phyloP scores from a whole-genome alignment of 2,113 vertebrate genomes.

The Chauna torquata region DNA sequence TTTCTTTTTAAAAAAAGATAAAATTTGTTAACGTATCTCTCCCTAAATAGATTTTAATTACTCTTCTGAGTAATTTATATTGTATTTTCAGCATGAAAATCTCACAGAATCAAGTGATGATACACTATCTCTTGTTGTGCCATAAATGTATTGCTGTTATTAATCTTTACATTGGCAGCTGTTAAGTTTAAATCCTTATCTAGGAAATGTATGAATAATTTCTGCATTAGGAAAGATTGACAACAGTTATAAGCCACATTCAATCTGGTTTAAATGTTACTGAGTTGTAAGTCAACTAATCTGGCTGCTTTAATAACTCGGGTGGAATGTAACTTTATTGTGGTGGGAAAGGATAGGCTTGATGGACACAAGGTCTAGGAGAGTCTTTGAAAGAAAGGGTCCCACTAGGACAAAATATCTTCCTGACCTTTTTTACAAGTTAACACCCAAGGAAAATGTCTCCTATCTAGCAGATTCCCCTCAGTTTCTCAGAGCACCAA shows the following conservation, averaged over 20 bases:
- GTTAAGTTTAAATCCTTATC: constrained; percentile 11
- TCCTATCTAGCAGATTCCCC: background rate
- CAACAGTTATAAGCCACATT: background rate
- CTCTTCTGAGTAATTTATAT: background rate
- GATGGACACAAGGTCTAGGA: background rate
- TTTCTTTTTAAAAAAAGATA: background rate
- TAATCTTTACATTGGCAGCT: constrained; percentile 23
- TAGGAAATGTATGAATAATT: background rate
- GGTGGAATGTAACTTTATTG: background rate
- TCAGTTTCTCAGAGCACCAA: background rate
- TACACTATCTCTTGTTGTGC: background rate
- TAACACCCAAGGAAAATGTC: background rate
- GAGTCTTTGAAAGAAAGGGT: background rate
- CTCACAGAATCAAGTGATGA: background rate
- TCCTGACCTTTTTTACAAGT: background rate
- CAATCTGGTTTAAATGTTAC: background rate
- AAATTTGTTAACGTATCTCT: background rate
- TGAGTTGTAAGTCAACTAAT: background rate
- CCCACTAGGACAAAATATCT: background rate
- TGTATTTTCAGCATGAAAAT: background rate
- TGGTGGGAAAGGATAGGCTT: background rate
- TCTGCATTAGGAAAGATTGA: background rate
- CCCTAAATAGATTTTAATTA: constrained; percentile 24
- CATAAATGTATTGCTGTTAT: background rate
- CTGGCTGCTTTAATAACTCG: background rate